phyloP scores from a whole-genome alignment of 2,888 invertebrate species.

The Horisme vitalbata region DNA sequence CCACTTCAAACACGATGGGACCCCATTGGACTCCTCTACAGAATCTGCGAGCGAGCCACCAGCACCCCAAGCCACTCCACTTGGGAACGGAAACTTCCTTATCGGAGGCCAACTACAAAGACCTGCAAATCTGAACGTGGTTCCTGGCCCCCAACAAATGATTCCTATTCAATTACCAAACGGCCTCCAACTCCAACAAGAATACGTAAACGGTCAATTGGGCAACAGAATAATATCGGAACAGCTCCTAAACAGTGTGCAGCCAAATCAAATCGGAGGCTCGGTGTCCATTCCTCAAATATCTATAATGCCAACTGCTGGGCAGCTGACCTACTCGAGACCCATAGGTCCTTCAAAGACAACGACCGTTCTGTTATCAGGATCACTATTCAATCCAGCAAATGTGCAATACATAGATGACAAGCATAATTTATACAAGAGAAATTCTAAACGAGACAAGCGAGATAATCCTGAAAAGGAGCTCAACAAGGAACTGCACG shows the following conservation, averaged over 20 bases:
- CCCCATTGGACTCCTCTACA: slow-evolving; percentile 82
- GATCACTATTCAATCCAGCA: slow-evolving; percentile 79
- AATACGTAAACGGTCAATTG: slow-evolving; percentile 86
- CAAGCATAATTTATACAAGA: slow-evolving; percentile 78
- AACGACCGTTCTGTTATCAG: slow-evolving; percentile 63
- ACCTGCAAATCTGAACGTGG: slow-evolving; percentile 76
- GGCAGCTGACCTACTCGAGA: slow-evolving; percentile 39
- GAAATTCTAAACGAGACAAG: slow-evolving; percentile 74
- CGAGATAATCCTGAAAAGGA: slow-evolving; percentile 77
- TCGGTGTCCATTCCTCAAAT: slow-evolving; percentile 39
- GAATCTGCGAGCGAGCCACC: slow-evolving; percentile 82
- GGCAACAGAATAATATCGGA: slow-evolving; percentile 82
- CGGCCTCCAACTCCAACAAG: slow-evolving; percentile 79
- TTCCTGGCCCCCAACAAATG: slow-evolving; percentile 57
- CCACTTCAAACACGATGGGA: slow-evolving; percentile 89
- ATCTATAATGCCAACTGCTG: slow-evolving; percentile 40
- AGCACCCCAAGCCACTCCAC: slow-evolving; percentile 64
- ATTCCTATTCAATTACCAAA: slow-evolving; percentile 71
- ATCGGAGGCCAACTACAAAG: slow-evolving; percentile 86
- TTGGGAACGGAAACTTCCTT: slow-evolving; percentile 81
- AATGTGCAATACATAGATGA: slow-evolving; percentile 86
- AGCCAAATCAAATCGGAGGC: slow-evolving; percentile 43
- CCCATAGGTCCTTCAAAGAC: slow-evolving; percentile 58
- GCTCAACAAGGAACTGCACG: slow-evolving; percentile 47
- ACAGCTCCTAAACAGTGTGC: slow-evolving; percentile 74